A percentile compares a stretch with the other conserved stretches of the same genome.
Evolutionary conservation across 2,888 invertebrate species (phyloP).

Genomic region (Carterocephalus palaemon): DNA sequence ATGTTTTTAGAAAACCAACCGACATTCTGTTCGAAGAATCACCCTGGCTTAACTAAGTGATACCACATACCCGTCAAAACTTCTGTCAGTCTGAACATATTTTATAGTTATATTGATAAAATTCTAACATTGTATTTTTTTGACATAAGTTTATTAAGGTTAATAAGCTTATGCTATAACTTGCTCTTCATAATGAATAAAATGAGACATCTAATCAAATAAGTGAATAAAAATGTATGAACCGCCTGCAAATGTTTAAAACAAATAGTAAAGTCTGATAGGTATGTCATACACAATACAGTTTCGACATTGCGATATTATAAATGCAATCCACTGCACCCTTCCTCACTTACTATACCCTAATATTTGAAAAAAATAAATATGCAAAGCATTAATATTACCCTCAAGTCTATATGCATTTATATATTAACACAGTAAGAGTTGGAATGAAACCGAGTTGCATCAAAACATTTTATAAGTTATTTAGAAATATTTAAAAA

Average conservation of each 20-base stretch:
- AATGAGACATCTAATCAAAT: too few relatives aligned
- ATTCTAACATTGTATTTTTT: too few relatives aligned
- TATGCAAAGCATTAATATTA: conserved; percentile 19
- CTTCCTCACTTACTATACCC: conserved; percentile 30
- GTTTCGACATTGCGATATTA: conserved; percentile 64
- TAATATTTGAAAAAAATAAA: conserved; percentile 30
- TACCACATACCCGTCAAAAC: conserved; percentile 4
- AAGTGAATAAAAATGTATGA: too few relatives aligned
- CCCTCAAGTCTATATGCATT: conserved; percentile 13
- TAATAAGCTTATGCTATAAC: too few relatives aligned
- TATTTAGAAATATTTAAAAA: conserved; percentile 5
- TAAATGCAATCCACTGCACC: conserved; percentile 67
- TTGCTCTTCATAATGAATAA: too few relatives aligned
- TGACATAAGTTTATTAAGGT: too few relatives aligned
- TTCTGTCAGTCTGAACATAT: neutral
- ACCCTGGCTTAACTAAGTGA: neutral
- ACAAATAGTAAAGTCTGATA: neutral
- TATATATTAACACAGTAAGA: conserved; percentile 21
- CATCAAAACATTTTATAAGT: conserved; percentile 8
- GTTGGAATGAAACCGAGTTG: conserved; percentile 37
- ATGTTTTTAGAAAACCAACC: conserved; percentile 10
- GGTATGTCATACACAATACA: conserved; percentile 37
- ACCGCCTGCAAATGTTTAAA: neutral
- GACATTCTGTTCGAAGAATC: conserved; percentile 13
- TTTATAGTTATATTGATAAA: too few relatives aligned